These are phyloP conservation scores for Enteromius radiatus DNA, from an alignment of 2,797 vertebrate species.

Conservation along the genomic window DNA sequence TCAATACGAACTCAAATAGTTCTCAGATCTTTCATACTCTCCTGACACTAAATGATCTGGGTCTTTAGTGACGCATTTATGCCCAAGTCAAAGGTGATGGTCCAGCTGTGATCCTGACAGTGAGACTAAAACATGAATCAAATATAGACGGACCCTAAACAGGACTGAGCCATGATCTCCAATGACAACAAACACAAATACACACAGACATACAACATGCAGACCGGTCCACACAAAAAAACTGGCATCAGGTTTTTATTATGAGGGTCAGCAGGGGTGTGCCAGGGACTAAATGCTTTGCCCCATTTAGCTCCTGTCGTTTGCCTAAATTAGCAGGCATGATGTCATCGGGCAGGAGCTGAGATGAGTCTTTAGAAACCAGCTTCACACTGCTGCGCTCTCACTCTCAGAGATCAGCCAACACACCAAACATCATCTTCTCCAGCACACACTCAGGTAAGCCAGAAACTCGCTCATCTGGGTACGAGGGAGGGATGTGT, in stretches of 20 bases:
- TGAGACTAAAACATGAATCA: background rate
- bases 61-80: background rate
- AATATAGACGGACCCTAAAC: background rate
- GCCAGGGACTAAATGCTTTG: conserved; percentile 72
- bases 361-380: conserved; percentile 66
- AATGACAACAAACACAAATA: conserved; percentile 60
- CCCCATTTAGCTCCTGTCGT: conserved; percentile 57
- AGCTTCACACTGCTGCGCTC: conserved; percentile 48
- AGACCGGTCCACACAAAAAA: conserved; percentile 33
- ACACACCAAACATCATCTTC: conserved; percentile 37
- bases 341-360: conserved; percentile 74
- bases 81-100: background rate
- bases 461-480: background rate
- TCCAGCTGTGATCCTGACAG: background rate
- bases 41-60: background rate
- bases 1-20: background rate
- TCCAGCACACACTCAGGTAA: conserved; percentile 35
- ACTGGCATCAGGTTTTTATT: conserved; percentile 74
- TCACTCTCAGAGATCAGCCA: conserved; percentile 54
- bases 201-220: conserved; percentile 38
- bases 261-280: conserved; percentile 63
- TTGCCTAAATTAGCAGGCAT: conserved; percentile 77
- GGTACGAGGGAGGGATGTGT: background rate
- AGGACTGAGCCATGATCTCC: background rate
- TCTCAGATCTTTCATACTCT: background rate